phyloP scores from a whole-genome alignment of 2,113 vertebrate genomes.

The Platichthys flesus region DNA sequence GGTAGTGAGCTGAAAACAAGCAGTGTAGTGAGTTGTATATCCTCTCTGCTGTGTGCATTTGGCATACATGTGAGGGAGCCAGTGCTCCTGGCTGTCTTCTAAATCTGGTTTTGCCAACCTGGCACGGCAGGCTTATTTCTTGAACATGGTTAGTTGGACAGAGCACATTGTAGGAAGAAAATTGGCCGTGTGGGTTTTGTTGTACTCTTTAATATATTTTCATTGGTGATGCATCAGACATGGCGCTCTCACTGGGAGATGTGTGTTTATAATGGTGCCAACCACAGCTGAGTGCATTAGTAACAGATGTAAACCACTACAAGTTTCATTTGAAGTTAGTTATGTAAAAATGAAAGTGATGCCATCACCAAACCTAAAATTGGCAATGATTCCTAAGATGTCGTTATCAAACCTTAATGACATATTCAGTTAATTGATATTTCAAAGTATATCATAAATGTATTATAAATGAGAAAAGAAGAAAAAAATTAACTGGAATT shows the following conservation, averaged over 20 bases:
- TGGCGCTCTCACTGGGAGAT: background rate
- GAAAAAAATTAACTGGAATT: too few relatives aligned
- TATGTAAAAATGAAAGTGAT: background rate
- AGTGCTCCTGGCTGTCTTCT: slow-evolving; percentile 18
- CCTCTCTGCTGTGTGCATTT: background rate
- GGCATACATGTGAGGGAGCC: background rate
- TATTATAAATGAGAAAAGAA: too few relatives aligned
- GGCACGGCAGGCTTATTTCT: slow-evolving; percentile 1
- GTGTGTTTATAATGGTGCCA: slow-evolving; percentile 10
- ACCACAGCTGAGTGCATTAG: background rate
- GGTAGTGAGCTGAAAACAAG: slow-evolving; percentile 15
- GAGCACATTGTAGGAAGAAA: background rate
- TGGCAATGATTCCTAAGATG: too few relatives aligned
- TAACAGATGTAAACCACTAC: slow-evolving; percentile 4
- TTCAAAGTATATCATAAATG: too few relatives aligned
- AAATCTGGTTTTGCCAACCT: slow-evolving; percentile 12
- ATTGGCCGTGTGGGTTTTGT: slow-evolving; percentile 19
- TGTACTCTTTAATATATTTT: slow-evolving; percentile 15
- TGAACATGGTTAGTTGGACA: slow-evolving; percentile 7
- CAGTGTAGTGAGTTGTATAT: background rate
- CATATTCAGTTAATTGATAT: too few relatives aligned
- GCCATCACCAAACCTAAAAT: background rate
- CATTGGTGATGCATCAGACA: slow-evolving; percentile 20
- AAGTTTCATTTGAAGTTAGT: slow-evolving; percentile 9
- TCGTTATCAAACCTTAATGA: too few relatives aligned